phyloP scores from a whole-genome alignment of 2,113 vertebrate species.

The Galemys pyrenaicus region DNA sequence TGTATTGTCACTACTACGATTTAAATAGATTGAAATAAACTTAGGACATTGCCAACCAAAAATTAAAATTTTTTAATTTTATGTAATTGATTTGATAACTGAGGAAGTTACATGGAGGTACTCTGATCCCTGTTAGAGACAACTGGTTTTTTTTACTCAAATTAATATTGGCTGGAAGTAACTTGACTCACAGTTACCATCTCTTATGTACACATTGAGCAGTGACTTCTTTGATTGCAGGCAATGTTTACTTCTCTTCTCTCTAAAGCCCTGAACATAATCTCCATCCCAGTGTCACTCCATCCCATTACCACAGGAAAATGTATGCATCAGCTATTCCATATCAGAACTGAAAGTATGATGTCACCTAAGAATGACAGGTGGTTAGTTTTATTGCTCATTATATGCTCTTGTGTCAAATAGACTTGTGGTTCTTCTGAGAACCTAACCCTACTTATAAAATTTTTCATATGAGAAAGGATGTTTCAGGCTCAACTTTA shows the following conservation, averaged over 20 bases:
- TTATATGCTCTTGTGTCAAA: background rate
- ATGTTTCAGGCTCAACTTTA: constrained; percentile 12
- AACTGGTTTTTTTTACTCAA: background rate
- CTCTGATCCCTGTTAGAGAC: background rate
- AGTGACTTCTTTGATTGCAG: background rate
- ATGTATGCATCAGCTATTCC: background rate
- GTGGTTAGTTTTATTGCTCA: background rate
- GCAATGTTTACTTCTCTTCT: background rate
- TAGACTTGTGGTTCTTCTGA: background rate
- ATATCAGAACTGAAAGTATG: constrained; percentile 3
- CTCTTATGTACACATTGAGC: background rate
- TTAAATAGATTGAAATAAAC: background rate
- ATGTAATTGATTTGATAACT: background rate
- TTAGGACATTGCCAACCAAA: background rate
- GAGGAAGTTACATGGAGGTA: background rate
- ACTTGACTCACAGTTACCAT: background rate
- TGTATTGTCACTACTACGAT: background rate
- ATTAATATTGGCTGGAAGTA: background rate
- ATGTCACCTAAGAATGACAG: background rate
- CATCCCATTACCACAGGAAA: background rate
- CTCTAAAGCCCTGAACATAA: background rate
- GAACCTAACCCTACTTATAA: background rate
- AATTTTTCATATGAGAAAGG: constrained; percentile 20
- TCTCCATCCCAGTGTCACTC: background rate
- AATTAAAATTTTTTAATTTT: constrained; percentile 1